These are phyloP conservation scores for Mystacornis crossleyi DNA, from an alignment of 2,113 vertebrate species.

Conservation along the genomic window DNA sequence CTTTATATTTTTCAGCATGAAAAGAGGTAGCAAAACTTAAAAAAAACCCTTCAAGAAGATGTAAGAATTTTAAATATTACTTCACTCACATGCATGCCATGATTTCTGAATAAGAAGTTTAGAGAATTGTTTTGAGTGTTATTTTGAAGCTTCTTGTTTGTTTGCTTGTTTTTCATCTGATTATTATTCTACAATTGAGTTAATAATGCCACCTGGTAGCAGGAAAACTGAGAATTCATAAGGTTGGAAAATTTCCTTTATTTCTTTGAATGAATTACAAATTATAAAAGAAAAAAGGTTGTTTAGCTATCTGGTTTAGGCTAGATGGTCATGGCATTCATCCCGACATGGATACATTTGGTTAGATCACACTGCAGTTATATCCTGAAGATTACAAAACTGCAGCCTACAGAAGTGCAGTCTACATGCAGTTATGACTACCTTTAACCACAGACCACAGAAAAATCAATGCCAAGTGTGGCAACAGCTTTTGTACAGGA, in stretches of 20 bases:
- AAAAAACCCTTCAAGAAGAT: background rate
- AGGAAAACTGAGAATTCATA: background rate
- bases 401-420: background rate
- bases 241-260: background rate
- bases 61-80: background rate
- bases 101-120: background rate
- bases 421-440: background rate
- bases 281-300: background rate
- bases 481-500: background rate
- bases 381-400: background rate
- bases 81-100: background rate
- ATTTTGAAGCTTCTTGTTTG: background rate
- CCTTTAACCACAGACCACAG: background rate
- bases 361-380: background rate
- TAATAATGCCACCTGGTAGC: background rate
- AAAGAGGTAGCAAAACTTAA: background rate
- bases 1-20: background rate
- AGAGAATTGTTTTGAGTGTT: background rate
- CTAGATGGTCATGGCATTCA: background rate
- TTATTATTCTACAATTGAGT: background rate
- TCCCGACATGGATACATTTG: fast-evolving
- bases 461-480: background rate
- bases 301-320: background rate
- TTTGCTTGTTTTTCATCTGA: background rate
- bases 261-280: background rate